Evolutionary conservation across 2,888 invertebrate genomes (phyloP).

Genomic region (Nezara viridula): DNA sequence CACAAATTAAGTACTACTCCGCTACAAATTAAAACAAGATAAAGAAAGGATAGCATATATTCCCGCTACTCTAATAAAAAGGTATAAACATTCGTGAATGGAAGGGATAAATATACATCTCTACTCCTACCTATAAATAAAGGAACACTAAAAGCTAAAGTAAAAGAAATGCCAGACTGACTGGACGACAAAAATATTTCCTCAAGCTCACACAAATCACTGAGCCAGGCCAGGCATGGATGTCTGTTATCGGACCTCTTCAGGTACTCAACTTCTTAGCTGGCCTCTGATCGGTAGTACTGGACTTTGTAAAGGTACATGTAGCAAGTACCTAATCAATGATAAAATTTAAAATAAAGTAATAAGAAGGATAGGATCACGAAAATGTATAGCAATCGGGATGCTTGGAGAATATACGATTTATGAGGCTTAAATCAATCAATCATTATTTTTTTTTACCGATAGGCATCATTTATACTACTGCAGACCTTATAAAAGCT

Average conservation of each 20-base stretch:
- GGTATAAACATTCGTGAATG: not conserved
- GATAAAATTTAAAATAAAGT: too few species aligned
- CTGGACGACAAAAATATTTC: constrained; percentile 23
- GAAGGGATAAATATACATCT: constrained; percentile 10
- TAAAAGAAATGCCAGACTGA: not conserved
- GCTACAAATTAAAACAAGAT: constrained; percentile 16
- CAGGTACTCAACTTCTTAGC: too few species aligned
- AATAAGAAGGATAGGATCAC: too few species aligned
- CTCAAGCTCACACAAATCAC: constrained; percentile 15
- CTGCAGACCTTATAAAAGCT: too few species aligned
- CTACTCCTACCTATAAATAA: not conserved
- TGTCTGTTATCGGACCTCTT: not conserved
- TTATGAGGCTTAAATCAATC: too few species aligned
- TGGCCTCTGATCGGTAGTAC: too few species aligned
- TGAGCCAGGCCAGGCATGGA: not conserved
- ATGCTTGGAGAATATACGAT: too few species aligned
- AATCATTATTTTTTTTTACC: too few species aligned
- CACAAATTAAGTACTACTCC: not conserved
- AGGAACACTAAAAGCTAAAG: constrained; percentile 31
- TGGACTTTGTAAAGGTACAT: too few species aligned
- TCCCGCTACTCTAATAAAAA: not conserved
- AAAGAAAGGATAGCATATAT: not conserved
- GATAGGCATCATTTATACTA: too few species aligned
- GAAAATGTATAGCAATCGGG: too few species aligned
- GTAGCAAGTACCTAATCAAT: too few species aligned